phyloP scores from a whole-genome alignment of 2,888 invertebrate genomes.

The Mesorhabditis belari region DNA sequence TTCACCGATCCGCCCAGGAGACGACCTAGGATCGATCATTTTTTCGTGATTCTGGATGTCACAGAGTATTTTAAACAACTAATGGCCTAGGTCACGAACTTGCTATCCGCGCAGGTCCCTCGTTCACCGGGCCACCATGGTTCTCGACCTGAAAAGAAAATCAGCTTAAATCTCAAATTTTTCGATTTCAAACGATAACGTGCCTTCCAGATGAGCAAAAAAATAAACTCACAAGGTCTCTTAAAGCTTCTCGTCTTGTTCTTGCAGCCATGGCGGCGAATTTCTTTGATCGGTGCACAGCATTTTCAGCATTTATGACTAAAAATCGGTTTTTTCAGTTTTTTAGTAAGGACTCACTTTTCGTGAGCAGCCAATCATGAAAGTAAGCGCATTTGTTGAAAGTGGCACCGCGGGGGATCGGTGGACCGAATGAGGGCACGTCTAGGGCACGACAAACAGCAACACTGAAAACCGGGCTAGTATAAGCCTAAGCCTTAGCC shows the following conservation, averaged over 20 bases:
- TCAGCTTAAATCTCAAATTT: slow-evolving; percentile 5
- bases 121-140: slow-evolving; percentile 49
- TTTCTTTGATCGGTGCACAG: slow-evolving; percentile 88
- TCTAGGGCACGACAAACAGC: slow-evolving; percentile 75
- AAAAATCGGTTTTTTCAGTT: no score
- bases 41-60: neutral
- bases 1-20: slow-evolving; percentile 6
- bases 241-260: slow-evolving; percentile 87
- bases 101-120: slow-evolving; percentile 48
- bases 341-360: slow-evolving; percentile 63
- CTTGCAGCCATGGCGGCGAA: slow-evolving; percentile 93
- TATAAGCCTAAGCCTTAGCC: neutral
- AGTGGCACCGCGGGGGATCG: slow-evolving; percentile 76
- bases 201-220: neutral
- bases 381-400: slow-evolving; percentile 85
- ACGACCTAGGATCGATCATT: slow-evolving; percentile 1
- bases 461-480: slow-evolving; percentile 49
- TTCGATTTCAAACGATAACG: neutral
- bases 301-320: slow-evolving; percentile 92
- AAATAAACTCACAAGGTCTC: no score
- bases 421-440: slow-evolving; percentile 92
- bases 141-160: no score
- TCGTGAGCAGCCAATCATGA: slow-evolving; percentile 85
- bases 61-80: no score
- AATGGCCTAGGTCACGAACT: slow-evolving; percentile 28